A percentile compares a stretch with the other conserved stretches of the same genome.
These are phyloP conservation scores for Heteromyza rotundicornis DNA, from an alignment of 2,888 invertebrate genomes.

Conservation along the genomic window DNA sequence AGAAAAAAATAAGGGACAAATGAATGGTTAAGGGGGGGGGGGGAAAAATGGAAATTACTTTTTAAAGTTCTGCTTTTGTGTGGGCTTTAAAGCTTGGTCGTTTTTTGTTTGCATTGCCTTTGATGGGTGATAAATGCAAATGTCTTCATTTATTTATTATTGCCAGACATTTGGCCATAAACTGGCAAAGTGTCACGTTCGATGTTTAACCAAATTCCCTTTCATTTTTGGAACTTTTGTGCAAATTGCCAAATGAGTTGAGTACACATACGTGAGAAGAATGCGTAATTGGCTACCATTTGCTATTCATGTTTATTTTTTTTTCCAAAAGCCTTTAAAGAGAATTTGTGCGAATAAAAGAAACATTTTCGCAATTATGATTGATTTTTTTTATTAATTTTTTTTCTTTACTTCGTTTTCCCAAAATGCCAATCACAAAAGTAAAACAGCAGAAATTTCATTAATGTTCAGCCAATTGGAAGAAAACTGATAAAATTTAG, in stretches of 20 bases:
- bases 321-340: too few species aligned
- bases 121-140: background rate
- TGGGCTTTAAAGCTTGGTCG: too few species aligned
- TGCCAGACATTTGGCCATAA: background rate
- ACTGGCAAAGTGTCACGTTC: background rate
- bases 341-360: too few species aligned
- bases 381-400: background rate
- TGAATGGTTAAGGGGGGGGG: background rate
- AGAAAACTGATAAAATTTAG: background rate
- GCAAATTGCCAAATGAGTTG: background rate
- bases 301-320: too few species aligned
- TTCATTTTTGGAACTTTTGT: background rate
- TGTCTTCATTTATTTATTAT: background rate
- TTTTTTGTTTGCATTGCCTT: too few species aligned
- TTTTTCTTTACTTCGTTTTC: background rate
- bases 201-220: background rate
- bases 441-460: background rate
- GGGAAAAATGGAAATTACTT: slow-evolving; percentile 3
- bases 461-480: background rate
- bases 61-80: too few species aligned
- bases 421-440: too few species aligned
- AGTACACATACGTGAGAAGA: too few species aligned
- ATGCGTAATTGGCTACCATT: too few species aligned
- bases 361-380: too few species aligned
- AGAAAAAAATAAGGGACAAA: background rate